A percentile compares a stretch with the other conserved stretches of the same genome.
Conservation (phyloP, 2,113 vertebrate species). For the zebrafish (Danio rerio) region DNA sequence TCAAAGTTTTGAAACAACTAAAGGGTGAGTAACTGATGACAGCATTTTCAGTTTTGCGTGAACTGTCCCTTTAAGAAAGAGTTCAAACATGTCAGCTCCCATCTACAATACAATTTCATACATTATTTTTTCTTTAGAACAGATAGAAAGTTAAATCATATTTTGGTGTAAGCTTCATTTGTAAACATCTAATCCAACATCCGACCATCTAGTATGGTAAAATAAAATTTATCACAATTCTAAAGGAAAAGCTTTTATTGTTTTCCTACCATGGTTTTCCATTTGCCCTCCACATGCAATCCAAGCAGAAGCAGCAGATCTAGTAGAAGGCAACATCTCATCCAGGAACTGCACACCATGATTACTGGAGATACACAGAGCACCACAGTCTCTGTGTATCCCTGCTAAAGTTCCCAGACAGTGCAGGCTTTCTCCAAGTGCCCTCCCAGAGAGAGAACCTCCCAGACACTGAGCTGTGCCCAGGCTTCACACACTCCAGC, state of each 20-base stretch:
- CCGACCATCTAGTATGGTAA: not conserved
- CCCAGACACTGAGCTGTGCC: slow-evolving; percentile 48
- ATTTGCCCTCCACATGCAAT: slow-evolving; percentile 53
- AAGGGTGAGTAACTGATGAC: too few relatives aligned
- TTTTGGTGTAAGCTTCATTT: too few relatives aligned
- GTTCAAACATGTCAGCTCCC: too few relatives aligned
- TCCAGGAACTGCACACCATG: slow-evolving; percentile 56
- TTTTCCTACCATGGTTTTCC: slow-evolving; percentile 59
- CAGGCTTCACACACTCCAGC: slow-evolving; percentile 45
- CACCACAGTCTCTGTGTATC: slow-evolving; percentile 42
- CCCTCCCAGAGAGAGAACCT: slow-evolving; percentile 50
- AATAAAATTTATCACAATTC: not conserved
- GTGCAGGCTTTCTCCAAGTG: slow-evolving; percentile 38
- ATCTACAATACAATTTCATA: too few relatives aligned
- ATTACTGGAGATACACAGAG: slow-evolving; percentile 48
- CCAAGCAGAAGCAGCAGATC: slow-evolving; percentile 55
- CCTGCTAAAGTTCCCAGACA: slow-evolving; percentile 48
- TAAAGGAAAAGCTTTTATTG: not conserved
- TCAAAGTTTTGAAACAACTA: too few relatives aligned
- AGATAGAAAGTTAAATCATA: too few relatives aligned
- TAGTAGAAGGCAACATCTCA: slow-evolving; percentile 56
- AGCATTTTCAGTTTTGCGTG: too few relatives aligned
- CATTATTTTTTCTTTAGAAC: too few relatives aligned
- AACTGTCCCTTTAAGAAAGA: too few relatives aligned
- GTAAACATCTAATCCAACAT: not conserved